Evolutionary conservation across 2,113 vertebrate species (phyloP), one percentile per base, ranked within the genome.

Genomic region (Lepus timidus): DNA sequence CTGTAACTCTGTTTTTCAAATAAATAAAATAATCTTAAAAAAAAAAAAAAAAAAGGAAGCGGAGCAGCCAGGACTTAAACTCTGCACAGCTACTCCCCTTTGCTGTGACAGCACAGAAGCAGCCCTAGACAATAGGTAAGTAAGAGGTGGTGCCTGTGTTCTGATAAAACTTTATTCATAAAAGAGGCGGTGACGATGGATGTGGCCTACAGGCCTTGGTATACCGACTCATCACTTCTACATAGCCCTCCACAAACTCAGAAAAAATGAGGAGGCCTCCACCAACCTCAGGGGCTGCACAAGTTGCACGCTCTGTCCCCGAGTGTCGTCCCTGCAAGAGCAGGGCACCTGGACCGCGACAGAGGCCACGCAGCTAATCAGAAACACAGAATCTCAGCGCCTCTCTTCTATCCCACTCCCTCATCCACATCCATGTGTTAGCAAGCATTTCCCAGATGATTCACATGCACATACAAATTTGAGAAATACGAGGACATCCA

Each of bases 231-330:
- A n/a, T 62, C 27, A 25, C 31, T 91, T 83, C 67, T 16, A 81
- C 55, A 76, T 62, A 1, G 8, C 61, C 51, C 25, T 67, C 78
- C 55, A 10, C 19, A 65, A 67, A 79, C 29, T 61, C 33, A 70
- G 65, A 79, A 11, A 13, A 74, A 76, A 75, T 25, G 71, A 19
- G n/a, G 16, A 23, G 13, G 13, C 19, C 27, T 14, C 2, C 4
- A 55, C 16, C n/a, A 29, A 20, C 1, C 12, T 19, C 4, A 14
- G 75, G 10, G 2, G 27, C 64, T 13, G 25, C 52, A 79, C 13
- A 4, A 3, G 25, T 14, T 33, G 1, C 0, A 16, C 0, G 14
- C 22, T 70, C 49, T 36, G 44, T 82, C 1, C 29, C 29, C 29
- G 0, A 17, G 52, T 20, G 39, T 17, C 44, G 73, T 19, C 79